phyloP scores from a whole-genome alignment of 2,113 vertebrate genomes.

The Seriola rivoliana region DNA sequence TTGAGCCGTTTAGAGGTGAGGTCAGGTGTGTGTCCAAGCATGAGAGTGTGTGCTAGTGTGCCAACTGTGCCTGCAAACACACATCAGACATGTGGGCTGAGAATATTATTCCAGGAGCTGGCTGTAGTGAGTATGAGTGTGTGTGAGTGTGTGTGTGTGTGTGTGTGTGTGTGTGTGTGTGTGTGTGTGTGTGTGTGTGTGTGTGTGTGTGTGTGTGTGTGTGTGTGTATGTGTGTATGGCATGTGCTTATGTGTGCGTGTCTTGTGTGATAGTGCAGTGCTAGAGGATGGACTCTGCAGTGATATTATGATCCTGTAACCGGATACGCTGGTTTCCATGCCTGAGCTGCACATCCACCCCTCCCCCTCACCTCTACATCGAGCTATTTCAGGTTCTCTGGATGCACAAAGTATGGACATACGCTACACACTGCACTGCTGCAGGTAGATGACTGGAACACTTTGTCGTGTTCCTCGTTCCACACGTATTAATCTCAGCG shows the following conservation, averaged over 20 bases:
- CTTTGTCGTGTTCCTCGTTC: not conserved
- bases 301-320: constrained; percentile 85
- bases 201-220: constrained; percentile 31
- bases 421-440: constrained; percentile 34
- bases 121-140: constrained; percentile 19
- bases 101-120: constrained; percentile 40
- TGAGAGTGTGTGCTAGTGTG: constrained; percentile 21
- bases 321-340: constrained; percentile 81
- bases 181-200: constrained; percentile 34
- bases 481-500: not conserved
- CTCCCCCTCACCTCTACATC: constrained; percentile 66
- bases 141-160: constrained; percentile 40
- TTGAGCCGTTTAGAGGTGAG: not conserved
- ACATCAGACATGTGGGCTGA: constrained; percentile 35
- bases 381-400: constrained; percentile 81
- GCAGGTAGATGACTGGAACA: constrained; percentile 49
- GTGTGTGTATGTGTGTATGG: constrained; percentile 16
- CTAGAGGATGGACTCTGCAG: constrained; percentile 78
- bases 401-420: constrained; percentile 54
- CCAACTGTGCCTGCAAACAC: constrained; percentile 35
- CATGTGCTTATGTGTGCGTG: no score
- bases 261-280: constrained; percentile 63
- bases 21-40: constrained; percentile 22
- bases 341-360: constrained; percentile 74
- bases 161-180: constrained; percentile 48